phyloP scores from a whole-genome alignment of 2,797 vertebrate genomes.

The Alcedo quadribrachys region DNA sequence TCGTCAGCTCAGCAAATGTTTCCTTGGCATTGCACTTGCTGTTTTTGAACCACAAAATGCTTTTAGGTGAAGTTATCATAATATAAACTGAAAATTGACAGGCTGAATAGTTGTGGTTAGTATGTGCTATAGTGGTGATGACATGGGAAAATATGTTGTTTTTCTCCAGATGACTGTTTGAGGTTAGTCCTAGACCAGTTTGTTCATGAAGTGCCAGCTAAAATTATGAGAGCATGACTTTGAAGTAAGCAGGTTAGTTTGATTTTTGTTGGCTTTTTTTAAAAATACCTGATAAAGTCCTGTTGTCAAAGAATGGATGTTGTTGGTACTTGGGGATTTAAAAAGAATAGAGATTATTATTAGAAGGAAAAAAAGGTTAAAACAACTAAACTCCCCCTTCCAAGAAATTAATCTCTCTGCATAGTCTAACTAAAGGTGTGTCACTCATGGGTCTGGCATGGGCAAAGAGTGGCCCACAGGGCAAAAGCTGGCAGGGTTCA shows the following conservation, averaged over 20 bases:
- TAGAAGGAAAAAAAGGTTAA: background rate
- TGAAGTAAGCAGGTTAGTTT: constrained; percentile 50
- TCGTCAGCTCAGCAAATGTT: constrained; percentile 34
- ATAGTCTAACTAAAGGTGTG: background rate
- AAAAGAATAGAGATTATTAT: background rate
- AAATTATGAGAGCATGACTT: constrained; percentile 11
- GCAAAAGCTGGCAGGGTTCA: background rate
- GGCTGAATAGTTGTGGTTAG: constrained; percentile 68
- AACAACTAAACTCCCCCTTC: background rate
- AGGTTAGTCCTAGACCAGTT: constrained; percentile 53
- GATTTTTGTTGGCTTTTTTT: background rate
- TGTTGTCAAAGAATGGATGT: background rate
- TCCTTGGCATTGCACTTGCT: constrained; percentile 57
- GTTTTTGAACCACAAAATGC: constrained; percentile 46
- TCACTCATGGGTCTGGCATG: background rate
- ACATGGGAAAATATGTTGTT: constrained; percentile 53
- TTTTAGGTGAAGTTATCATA: constrained; percentile 71
- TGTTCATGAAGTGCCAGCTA: constrained; percentile 43
- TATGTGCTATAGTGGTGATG: constrained; percentile 49
- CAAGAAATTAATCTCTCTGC: background rate
- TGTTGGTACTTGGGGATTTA: background rate
- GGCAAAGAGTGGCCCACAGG: background rate
- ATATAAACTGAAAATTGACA: constrained; percentile 70
- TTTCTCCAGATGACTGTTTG: constrained; percentile 37
- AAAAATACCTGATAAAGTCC: background rate